Conservation (phyloP, 2,797 vertebrate genomes). For the Champsocephalus esox region DNA sequence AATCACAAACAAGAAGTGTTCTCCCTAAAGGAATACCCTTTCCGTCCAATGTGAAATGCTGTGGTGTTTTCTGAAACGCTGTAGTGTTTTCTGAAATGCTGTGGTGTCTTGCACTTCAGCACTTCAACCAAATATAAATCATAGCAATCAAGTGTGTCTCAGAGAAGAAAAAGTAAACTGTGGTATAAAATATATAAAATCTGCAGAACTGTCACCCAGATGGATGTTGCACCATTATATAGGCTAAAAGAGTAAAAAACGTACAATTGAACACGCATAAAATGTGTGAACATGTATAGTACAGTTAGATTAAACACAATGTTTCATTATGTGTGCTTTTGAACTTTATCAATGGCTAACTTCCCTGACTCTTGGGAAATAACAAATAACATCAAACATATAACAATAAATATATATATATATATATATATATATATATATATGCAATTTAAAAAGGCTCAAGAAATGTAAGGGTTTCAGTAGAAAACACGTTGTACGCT, state of each 20-base stretch:
- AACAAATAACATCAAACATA: no score
- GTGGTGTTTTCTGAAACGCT: no score
- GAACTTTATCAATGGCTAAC: neutral
- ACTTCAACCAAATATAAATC: no score
- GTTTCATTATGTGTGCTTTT: neutral
- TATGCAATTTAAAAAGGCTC: neutral
- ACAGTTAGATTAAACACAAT: neutral
- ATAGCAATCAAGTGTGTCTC: neutral
- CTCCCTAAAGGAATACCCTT: no score
- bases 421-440: neutral
- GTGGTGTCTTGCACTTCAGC: no score
- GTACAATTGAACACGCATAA: neutral
- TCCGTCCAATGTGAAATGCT: no score
- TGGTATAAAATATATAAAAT: neutral
- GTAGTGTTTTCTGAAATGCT: no score
- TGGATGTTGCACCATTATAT: neutral
- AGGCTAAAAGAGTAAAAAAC: constrained; percentile 3
- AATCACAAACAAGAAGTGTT: no score
- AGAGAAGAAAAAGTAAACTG: neutral
- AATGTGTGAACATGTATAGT: neutral
- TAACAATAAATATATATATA: neutral
- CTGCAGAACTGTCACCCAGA: no score
- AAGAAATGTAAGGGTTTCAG: neutral
- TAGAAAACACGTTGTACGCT: neutral
- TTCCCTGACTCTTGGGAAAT: neutral